Base-by-base conservation (phyloP, 2,113 vertebrate species). In the Macrotus californicus region DNA sequence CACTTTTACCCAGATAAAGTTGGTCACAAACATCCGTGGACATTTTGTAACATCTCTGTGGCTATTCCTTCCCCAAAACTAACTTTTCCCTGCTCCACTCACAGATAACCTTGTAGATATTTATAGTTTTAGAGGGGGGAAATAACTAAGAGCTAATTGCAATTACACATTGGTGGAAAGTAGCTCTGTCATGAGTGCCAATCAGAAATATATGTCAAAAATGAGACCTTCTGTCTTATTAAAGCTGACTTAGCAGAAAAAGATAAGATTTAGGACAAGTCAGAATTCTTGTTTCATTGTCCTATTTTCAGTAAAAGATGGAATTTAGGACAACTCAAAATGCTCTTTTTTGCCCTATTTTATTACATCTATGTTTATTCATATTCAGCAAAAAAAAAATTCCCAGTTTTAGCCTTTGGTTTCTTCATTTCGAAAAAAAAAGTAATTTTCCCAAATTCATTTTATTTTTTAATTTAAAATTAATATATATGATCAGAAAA, bases 181-280 rank as follows among this genome's bases (percentile, higher is more conserved):
- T 94, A 66, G 66, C 54, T 66, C 10, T 50, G 9, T 66, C 88
- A 26, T 43, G 39, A 90, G 52, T 86, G 69, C 69, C 89, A 76
- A 72, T 96, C 96, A 97, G 50, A 92, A 90, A 87, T 87, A 50
- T 41, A 75, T 95, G 94, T 96, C 95, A 96, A 86, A 97, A 94
- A 66, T 94, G 82, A 52, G 46, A 96, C 16, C 54, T 92, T 93
- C 67, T 91, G 29, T 86, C 94, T 87, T 89, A 69, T 86, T 96
- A 95, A 72, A 87, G 97, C 96, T 97, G 96, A 97, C 86, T 94
- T 89, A 52, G 95, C 95, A 97, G 91, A 93, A 96, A 86, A 18
- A 95, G 76, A 81, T 56, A 18, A 80, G 95, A 97, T 97, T 96
- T 83, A 97, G 97, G 96, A 83, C 97, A 97, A 97, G 96, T 93